Evolutionary conservation across 2,888 invertebrate genomes (phyloP), one percentile per base, ranked within the genome.

Genomic region (Drosophila pseudotalamancana): DNA sequence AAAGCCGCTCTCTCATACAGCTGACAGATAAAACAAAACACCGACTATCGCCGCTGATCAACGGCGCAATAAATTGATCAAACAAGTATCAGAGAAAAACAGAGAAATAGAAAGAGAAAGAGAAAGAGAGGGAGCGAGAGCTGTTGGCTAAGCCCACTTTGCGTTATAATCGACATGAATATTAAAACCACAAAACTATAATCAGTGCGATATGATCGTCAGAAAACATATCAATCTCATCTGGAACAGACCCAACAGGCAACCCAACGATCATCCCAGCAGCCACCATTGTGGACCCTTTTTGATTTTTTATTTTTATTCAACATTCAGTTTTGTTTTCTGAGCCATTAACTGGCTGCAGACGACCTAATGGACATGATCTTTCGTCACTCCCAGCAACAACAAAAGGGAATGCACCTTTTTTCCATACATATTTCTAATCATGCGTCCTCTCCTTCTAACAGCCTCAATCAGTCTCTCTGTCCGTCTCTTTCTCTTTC

Each of bases 351-450:
- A 83, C 81, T 77, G 74, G 42, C 81, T 74, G 79, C 77, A 86
- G 87, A 80, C 85, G 53, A 81, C 74, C 85, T 84, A 84, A 84
- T 84, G 87, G 84, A 87, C 85, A 82, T 72, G 82, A 84, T 87
- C 84, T 84, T 84, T 84, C 84, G 84, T 84, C 84, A 84, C 84
- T 84, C 85, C 87, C 87, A 64, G 27, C 71, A 74, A 61, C 61
- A 75, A 57, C 61, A 72, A 60, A 65, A 45, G 61, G 68, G 63
- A 68, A 69, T 61, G 50, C 62, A 71, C 77, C 79, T 71, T 68
- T 73, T 65, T 56, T n/a, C n/a, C n/a, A 54, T 66, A 64, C 42
- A 50, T 34, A 32, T 18, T 69, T 60, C 59, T 71, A 63, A 63
- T 40, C 59, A 51, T 39, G 21, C 43, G 14, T n/a, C 3, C 11